Base-by-base conservation (phyloP, 2,113 vertebrate species). In the Hyperoodon ampullatus region DNA sequence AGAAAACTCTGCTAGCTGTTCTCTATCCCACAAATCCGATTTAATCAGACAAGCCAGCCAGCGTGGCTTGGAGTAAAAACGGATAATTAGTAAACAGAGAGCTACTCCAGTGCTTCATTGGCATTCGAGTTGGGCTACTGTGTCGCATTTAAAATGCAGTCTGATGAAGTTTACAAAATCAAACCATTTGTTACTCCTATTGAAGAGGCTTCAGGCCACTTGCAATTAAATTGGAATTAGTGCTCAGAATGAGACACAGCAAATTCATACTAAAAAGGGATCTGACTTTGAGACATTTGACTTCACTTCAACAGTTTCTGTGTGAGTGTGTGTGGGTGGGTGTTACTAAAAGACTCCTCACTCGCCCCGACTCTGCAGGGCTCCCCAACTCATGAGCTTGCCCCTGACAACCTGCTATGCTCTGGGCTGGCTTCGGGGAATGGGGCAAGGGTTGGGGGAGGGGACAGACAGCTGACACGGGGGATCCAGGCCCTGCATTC, bases 161-260 rank as follows among this genome's bases (percentile, higher is more conserved):
- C 99, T 99, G 99, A 99, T 99, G 99, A 99, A 99, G 99, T 99
- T 99, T 99, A 99, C 99, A 99, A 99, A 99, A 99, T 99, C 99
- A 99, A 99, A 99, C 99, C 99, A 99, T 99, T 99, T 99, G 99
- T 99, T 99, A 99, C 99, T 99, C 99, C 99, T 99, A 99, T 99
- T 99, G 99, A 99, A 99, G 99, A 99, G 99, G 99, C 99, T 99
- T 99, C 99, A 99, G 99, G 99, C 99, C 99, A 99, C 99, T 99
- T 99, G 99, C 99, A 99, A 99, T 99, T 99, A 99, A 99, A 99
- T 99, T 99, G 99, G 99, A 99, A 99, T 99, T 99, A 99, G 99
- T 99, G 99, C 99, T 98, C 99, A 99, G 99, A 99, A 99, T 99
- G 99, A 99, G 99, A 99, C 99, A 99, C 99, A 99, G 99, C 99